phyloP scores from a whole-genome alignment of 2,888 invertebrate genomes.

The Autographa pulchrina region DNA sequence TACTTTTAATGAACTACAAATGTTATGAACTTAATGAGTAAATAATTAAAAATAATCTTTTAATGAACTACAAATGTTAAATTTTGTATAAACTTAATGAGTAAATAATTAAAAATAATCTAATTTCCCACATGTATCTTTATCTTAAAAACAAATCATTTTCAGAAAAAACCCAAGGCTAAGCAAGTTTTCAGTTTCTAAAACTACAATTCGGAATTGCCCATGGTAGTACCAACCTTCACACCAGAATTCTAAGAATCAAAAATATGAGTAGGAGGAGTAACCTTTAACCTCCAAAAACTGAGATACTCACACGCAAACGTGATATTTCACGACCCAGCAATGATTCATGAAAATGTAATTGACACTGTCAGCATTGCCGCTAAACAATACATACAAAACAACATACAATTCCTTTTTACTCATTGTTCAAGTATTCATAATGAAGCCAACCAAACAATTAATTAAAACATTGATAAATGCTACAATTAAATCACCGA shows the following conservation, averaged over 20 bases:
- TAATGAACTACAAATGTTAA: no score
- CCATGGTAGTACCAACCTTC: not conserved
- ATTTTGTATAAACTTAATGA: no score
- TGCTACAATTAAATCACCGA: no score
- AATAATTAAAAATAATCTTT: no score
- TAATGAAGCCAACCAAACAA: conserved; percentile 23
- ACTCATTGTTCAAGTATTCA: conserved; percentile 26
- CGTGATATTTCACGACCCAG: not conserved
- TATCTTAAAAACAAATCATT: no score
- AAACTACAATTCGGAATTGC: not conserved
- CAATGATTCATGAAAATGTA: conserved; percentile 15
- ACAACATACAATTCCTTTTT: conserved; percentile 14
- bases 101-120: no score
- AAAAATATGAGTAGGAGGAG: conserved; percentile 1
- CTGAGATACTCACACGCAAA: not conserved
- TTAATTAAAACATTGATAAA: conserved; percentile 18
- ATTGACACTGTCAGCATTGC: conserved; percentile 1
- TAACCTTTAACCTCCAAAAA: conserved; percentile 4
- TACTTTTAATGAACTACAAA: not conserved
- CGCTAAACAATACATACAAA: conserved; percentile 14
- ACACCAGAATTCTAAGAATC: not conserved
- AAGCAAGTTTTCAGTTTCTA: not conserved
- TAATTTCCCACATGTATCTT: no score
- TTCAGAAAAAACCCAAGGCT: no score
- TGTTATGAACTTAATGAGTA: no score